Conservation (phyloP, 2,888 invertebrate species). For the Drosophila nr. perissopoda region DNA sequence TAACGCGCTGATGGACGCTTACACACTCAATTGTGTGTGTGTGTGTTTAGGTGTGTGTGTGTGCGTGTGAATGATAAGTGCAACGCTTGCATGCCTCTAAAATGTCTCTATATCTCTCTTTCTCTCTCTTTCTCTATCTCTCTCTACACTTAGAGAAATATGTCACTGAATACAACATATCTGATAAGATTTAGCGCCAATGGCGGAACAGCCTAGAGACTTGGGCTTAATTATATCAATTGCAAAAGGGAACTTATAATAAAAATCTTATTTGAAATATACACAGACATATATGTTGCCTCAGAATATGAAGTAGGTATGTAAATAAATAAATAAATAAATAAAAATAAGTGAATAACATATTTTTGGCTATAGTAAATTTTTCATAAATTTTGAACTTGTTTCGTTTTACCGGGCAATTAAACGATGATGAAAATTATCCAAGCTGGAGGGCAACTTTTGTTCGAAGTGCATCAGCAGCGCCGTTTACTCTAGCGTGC, state of each 20-base stretch:
- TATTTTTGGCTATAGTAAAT: background rate
- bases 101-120: constrained; percentile 28
- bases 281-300: background rate
- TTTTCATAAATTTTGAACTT: background rate
- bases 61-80: constrained; percentile 12
- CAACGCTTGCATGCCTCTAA: constrained; percentile 43
- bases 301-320: too few species aligned
- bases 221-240: background rate
- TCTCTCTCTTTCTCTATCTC: background rate
- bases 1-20: constrained; percentile 66
- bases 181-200: background rate
- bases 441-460: background rate
- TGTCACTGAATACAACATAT: background rate
- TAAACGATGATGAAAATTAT: background rate
- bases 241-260: background rate
- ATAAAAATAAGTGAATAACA: background rate
- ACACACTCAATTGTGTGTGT: background rate
- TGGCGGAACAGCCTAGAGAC: background rate
- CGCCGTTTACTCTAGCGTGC: constrained; percentile 17
- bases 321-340: background rate
- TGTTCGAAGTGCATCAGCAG: background rate
- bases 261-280: background rate
- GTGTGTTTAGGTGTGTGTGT: background rate
- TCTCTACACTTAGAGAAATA: background rate
- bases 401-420: background rate